A percentile compares a stretch with the other conserved stretches of the same genome.
phyloP scores from a whole-genome alignment of 2,888 invertebrate species.

The Lasioglossum malachurum region DNA sequence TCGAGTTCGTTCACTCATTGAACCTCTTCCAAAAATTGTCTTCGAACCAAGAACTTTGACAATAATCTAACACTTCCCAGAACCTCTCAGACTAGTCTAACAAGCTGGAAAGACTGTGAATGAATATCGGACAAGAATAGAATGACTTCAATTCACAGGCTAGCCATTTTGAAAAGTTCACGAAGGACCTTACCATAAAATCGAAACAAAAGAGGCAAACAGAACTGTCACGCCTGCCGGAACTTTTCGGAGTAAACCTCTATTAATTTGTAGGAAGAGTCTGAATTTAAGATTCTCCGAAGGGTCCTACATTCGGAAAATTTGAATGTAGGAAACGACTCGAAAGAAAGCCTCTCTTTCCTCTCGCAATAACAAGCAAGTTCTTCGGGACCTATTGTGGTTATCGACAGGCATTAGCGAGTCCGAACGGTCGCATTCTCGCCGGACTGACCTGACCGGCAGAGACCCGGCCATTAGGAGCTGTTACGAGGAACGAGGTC shows the following conservation, averaged over 20 bases:
- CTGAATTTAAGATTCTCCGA: not conserved
- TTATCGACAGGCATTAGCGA: conserved; percentile 34
- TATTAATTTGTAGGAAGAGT: not conserved
- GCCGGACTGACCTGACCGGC: conserved; percentile 31
- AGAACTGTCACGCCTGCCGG: too few species aligned
- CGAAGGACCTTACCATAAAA: not conserved
- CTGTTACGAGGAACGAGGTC: conserved; percentile 32
- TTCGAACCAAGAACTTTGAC: not conserved
- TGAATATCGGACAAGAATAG: not conserved
- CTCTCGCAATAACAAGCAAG: not conserved
- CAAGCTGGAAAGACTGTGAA: not conserved
- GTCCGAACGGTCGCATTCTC: conserved; percentile 32
- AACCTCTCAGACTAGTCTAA: not conserved
- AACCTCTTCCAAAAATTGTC: not conserved
- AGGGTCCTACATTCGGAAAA: not conserved
- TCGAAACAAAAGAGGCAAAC: not conserved
- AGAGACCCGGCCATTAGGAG: conserved; percentile 21
- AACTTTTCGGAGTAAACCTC: not conserved
- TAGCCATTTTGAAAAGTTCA: not conserved
- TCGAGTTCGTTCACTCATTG: not conserved
- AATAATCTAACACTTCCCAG: not conserved
- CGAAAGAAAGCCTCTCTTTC: not conserved
- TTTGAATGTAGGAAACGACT: not conserved
- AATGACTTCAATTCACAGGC: not conserved
- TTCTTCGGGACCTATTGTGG: not conserved